A percentile compares a stretch with the other conserved stretches of the same genome.
Conservation (phyloP, 2,113 vertebrate species). For the Tapirus terrestris region DNA sequence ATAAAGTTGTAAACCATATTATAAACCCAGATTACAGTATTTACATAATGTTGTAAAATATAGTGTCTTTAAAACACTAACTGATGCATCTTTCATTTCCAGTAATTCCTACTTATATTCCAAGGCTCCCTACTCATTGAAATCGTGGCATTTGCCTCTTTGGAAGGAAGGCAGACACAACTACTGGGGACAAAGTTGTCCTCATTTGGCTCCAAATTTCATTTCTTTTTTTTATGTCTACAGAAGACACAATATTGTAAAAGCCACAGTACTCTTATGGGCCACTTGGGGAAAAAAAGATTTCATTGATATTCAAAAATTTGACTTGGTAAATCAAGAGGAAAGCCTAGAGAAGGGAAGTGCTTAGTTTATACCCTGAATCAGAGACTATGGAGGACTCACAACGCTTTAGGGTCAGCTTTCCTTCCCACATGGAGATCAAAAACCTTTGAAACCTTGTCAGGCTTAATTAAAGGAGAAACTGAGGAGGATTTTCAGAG, state of each 20-base stretch:
- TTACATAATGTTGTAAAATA: neutral
- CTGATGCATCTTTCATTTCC: neutral
- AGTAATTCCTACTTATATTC: neutral
- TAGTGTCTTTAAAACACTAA: neutral
- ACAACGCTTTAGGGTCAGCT: neutral
- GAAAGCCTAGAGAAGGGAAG: neutral
- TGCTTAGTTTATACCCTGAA: neutral
- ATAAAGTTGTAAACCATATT: slow-evolving; percentile 19
- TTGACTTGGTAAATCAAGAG: neutral
- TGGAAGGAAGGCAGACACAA: neutral
- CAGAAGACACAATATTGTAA: neutral
- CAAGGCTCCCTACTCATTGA: neutral
- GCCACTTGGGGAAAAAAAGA: neutral
- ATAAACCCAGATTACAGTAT: slow-evolving; percentile 44
- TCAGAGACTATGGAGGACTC: neutral
- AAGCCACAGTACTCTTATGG: neutral
- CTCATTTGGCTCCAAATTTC: neutral
- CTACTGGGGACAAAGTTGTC: neutral
- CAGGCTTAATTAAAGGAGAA: neutral
- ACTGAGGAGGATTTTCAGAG: neutral
- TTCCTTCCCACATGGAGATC: neutral
- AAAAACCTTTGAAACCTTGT: neutral
- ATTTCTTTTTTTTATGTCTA: neutral
- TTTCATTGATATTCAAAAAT: neutral
- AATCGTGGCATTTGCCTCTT: neutral